A percentile compares a stretch with the other conserved stretches of the same genome.
These are phyloP conservation scores for Raphicerus campestris DNA, from an alignment of 2,113 vertebrate genomes.

Conservation along the genomic window DNA sequence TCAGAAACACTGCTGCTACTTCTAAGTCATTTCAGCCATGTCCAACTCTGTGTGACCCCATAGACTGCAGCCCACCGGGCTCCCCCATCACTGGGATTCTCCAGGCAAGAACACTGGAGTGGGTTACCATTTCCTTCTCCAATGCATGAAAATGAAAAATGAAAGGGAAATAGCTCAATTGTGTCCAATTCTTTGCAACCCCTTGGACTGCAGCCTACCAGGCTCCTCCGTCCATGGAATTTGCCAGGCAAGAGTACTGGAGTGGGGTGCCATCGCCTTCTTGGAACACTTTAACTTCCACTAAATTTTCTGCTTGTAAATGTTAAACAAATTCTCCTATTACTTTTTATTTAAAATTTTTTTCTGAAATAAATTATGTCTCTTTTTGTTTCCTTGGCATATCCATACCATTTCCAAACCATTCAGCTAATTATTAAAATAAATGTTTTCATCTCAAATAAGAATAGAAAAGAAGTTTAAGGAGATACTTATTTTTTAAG, in stretches of 20 bases:
- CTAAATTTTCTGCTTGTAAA: not conserved
- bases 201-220: no score
- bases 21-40: not conserved
- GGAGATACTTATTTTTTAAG: not conserved
- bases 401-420: not conserved
- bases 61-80: no score
- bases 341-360: not conserved
- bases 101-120: no score
- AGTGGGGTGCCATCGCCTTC: not conserved
- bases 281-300: not conserved
- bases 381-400: not conserved
- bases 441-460: not conserved
- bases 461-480: not conserved
- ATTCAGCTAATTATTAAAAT: not conserved
- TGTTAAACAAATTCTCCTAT: not conserved
- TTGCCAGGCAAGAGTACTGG: no score
- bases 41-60: not conserved
- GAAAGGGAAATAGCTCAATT: no score
- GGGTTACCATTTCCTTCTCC: no score
- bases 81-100: no score
- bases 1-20: not conserved
- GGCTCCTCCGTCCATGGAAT: no score
- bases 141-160: no score
- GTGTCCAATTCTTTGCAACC: accelerated
- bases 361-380: not conserved